phyloP scores from a whole-genome alignment of 2,888 invertebrate genomes.

The Crioceris asparagi region DNA sequence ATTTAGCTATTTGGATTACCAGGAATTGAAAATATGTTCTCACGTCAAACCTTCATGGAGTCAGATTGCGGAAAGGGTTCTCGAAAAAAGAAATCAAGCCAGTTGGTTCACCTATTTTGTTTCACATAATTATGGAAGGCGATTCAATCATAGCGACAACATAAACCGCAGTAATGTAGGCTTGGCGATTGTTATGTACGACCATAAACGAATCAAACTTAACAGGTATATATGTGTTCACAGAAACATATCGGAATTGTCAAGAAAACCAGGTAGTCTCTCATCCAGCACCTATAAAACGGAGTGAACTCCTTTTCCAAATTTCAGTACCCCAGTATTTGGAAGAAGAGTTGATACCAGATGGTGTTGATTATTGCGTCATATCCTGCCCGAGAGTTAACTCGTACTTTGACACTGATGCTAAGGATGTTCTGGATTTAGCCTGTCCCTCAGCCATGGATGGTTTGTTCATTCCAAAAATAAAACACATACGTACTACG shows the following conservation, averaged over 20 bases:
- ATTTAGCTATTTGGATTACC: constrained; percentile 25
- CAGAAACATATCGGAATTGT: constrained; percentile 12
- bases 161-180: constrained; percentile 23
- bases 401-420: constrained; percentile 21
- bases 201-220: constrained; percentile 22
- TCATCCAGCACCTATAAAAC: neutral
- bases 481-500: constrained; percentile 25
- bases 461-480: constrained; percentile 27
- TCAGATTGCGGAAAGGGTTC: constrained; percentile 20
- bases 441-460: constrained; percentile 18
- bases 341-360: constrained; percentile 25
- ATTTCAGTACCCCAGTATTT: constrained; percentile 27
- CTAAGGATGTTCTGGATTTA: constrained; percentile 14
- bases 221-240: constrained; percentile 27
- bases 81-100: constrained; percentile 21
- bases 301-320: neutral
- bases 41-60: constrained; percentile 27
- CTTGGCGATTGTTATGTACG: constrained; percentile 27
- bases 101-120: constrained; percentile 28
- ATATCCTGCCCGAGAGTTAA: constrained; percentile 27
- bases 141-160: constrained; percentile 21
- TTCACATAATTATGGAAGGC: constrained; percentile 11
- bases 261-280: constrained; percentile 15
- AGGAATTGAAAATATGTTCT: constrained; percentile 24
- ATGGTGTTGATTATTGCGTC: constrained; percentile 23